phyloP scores from a whole-genome alignment of 2,888 invertebrate genomes.

The Bembecia ichneumoniformis region DNA sequence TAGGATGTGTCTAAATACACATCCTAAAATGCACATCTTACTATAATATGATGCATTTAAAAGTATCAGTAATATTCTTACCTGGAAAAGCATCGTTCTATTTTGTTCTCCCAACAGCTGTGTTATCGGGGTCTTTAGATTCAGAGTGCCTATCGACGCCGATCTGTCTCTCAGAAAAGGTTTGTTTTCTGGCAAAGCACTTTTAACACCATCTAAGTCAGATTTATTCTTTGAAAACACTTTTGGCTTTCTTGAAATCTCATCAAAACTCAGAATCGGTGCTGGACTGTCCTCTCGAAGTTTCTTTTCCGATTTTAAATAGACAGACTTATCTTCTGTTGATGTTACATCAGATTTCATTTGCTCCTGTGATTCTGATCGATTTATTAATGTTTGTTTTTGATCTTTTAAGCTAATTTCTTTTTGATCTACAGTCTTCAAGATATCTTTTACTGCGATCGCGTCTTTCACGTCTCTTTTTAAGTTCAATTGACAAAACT shows the following conservation, averaged over 20 bases:
- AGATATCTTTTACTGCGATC: constrained; percentile 5
- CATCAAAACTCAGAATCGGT: constrained; percentile 36
- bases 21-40: too few relatives aligned
- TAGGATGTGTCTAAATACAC: too few relatives aligned
- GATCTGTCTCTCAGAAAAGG: constrained; percentile 70
- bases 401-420: not conserved
- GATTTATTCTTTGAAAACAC: constrained; percentile 10
- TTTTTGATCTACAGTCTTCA: not conserved
- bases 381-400: not conserved
- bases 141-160: constrained; percentile 74
- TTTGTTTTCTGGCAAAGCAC: constrained; percentile 45
- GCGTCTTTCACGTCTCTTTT: constrained; percentile 1
- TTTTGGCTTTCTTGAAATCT: constrained; percentile 31
- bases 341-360: not conserved
- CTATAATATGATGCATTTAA: too few relatives aligned
- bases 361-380: not conserved
- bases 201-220: constrained; percentile 12
- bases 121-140: constrained; percentile 54
- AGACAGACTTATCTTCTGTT: not conserved
- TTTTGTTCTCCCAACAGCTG: constrained; percentile 80
- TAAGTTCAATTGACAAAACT: constrained; percentile 24
- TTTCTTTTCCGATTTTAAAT: constrained; percentile 6
- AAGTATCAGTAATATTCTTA: constrained; percentile 36
- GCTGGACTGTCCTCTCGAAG: constrained; percentile 3
- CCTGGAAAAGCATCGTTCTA: constrained; percentile 93